Evolutionary conservation across 2,797 vertebrate species (phyloP).

Genomic region (Champsocephalus gunnari): DNA sequence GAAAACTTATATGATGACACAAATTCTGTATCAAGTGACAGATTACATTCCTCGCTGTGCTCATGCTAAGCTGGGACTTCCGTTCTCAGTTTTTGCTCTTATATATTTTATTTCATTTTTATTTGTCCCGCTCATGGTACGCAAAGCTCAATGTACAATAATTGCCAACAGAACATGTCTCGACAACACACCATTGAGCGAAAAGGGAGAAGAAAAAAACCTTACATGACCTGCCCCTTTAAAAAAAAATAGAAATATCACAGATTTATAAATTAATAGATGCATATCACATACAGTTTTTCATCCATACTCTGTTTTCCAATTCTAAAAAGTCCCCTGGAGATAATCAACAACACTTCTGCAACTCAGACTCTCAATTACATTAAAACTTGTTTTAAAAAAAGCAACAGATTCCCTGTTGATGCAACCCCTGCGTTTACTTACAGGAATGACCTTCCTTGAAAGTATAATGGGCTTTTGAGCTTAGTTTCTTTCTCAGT

Average conservation of each 20-base stretch:
- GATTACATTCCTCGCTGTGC: neutral
- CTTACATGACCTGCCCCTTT: no score
- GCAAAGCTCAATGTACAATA: no score
- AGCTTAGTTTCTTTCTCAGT: neutral
- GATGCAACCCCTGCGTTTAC: neutral
- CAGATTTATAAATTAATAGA: neutral
- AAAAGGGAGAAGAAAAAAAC: no score
- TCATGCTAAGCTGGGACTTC: neutral
- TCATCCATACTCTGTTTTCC: neutral
- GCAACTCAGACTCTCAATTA: neutral
- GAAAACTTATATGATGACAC: neutral
- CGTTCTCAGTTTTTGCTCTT: neutral
- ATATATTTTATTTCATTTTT: neutral
- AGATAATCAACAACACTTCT: neutral
- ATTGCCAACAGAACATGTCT: no score
- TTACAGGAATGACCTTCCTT: slow-evolving; percentile 11
- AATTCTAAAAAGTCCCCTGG: neutral
- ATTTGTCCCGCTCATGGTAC: no score
- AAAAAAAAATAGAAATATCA: neutral
- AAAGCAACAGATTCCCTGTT: neutral
- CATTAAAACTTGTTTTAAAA: neutral
- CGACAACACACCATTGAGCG: no score
- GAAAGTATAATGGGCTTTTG: neutral
- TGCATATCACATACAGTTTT: neutral
- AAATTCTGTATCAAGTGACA: neutral